phyloP scores from a whole-genome alignment of 2,888 invertebrate genomes.

The Reticulitermes lucifugus region DNA sequence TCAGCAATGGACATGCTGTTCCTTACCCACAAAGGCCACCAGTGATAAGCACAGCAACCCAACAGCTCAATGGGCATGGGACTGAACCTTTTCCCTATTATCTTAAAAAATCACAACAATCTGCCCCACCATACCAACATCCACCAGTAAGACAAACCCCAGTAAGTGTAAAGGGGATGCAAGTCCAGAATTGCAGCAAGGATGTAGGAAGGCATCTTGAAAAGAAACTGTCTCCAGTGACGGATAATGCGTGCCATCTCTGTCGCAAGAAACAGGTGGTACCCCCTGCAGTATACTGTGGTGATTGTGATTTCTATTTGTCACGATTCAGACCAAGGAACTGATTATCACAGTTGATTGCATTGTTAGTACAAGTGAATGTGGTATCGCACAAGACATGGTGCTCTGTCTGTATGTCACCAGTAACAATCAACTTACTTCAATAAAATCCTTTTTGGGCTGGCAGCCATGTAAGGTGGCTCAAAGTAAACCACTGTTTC shows the following conservation, averaged over 20 bases:
- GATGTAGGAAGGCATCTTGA: slow-evolving; percentile 21
- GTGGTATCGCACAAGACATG: neutral
- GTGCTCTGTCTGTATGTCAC: slow-evolving; percentile 4
- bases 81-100: slow-evolving; percentile 7
- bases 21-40: slow-evolving; percentile 19
- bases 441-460: no score
- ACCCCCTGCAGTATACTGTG: slow-evolving; percentile 84
- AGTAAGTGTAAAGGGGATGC: neutral
- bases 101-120: slow-evolving; percentile 13
- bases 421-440: slow-evolving; percentile 1
- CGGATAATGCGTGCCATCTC: slow-evolving; percentile 78
- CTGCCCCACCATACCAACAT: slow-evolving; percentile 72
- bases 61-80: neutral
- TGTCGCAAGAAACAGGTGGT: slow-evolving; percentile 87
- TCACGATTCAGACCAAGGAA: slow-evolving; percentile 80
- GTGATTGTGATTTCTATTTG: slow-evolving; percentile 94
- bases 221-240: slow-evolving; percentile 67
- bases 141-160: slow-evolving; percentile 68
- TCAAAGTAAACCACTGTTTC: no score
- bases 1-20: neutral
- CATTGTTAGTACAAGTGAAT: neutral
- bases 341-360: slow-evolving; percentile 55
- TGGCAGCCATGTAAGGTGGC: no score
- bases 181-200: neutral
- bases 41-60: neutral